These are phyloP conservation scores for Galeopterus variegatus DNA, from an alignment of 2,113 vertebrate genomes.

Conservation along the genomic window DNA sequence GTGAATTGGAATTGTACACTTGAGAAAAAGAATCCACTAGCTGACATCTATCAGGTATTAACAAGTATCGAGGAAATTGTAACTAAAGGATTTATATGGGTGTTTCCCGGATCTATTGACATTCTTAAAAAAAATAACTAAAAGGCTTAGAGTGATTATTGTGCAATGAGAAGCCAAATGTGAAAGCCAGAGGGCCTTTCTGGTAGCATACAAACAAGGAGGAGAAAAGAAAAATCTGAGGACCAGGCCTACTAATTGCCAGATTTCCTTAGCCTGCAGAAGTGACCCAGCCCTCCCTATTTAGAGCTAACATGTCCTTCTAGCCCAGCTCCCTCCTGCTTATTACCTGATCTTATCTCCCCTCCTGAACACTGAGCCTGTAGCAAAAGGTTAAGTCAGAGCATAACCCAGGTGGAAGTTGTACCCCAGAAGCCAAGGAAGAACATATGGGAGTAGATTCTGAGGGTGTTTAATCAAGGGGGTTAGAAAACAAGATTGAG, in stretches of 20 bases:
- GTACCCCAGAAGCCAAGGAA: not conserved
- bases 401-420: not conserved
- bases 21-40: not conserved
- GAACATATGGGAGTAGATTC: not conserved
- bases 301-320: not conserved
- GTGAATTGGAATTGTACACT: not conserved
- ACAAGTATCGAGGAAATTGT: not conserved
- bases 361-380: not conserved
- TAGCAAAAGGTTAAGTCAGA: not conserved
- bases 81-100: not conserved
- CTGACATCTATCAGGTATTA: not conserved
- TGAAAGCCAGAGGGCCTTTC: not conserved
- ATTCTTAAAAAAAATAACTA: not conserved
- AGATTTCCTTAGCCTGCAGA: not conserved
- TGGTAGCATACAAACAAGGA: not conserved
- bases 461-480: not conserved
- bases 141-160: not conserved
- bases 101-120: not conserved
- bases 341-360: not conserved
- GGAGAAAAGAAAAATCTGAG: not conserved
- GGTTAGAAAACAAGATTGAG: not conserved
- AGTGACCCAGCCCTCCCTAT: not conserved
- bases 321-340: not conserved
- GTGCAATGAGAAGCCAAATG: not conserved
- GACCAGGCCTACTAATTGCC: not conserved